Evolutionary conservation across 2,113 vertebrate genomes (phyloP), one percentile per base, ranked within the genome.

Genomic region (Ophiodon elongatus): DNA sequence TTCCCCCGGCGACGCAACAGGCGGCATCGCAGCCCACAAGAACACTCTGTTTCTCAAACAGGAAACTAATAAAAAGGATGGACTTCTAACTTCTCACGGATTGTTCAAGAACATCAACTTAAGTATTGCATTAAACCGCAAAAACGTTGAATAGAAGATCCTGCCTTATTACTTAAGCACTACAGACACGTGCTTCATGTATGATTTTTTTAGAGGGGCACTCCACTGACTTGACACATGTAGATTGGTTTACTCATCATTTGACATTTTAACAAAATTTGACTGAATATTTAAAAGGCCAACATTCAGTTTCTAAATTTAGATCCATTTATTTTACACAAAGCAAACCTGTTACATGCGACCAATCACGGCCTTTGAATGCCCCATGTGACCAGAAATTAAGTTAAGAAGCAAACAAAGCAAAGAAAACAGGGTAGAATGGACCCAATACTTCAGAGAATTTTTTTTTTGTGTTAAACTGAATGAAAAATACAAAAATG

Each of bases 31-130:
- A 45, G 50, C 43, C 27, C 56, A 41, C 59, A 68, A 43, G 15
- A 64, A 77, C 17, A 2, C 29, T 47, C 37, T 0, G 33, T 63
- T 62, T 82, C 33, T 29, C 41, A 31, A 69, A 77, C 62, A 77
- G 72, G 63, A 79, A 50, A 76, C 47, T 17, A 69, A 41, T 37
- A 8, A 62, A 57, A 41, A 17, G 27, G 14, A 54, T 4, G 6
- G 35, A 35, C 43, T 33, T 63, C n/a, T 11, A 14, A 57, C 56
- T 57, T 50, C 10, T 21, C 19, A 17, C 45, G 17, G 23, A 39
- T 63, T 33, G 52, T 57, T 67, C 15, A 57, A 77, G 27, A 31
- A 35, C 56, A 52, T 69, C 8, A 69, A 43, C 5, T 19, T 5
- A n/a, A 33, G 29, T 41, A 54, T 35, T 35, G 50, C 1, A 66